Conservation (phyloP, 2,888 invertebrate species). For the Noctua pronuba region DNA sequence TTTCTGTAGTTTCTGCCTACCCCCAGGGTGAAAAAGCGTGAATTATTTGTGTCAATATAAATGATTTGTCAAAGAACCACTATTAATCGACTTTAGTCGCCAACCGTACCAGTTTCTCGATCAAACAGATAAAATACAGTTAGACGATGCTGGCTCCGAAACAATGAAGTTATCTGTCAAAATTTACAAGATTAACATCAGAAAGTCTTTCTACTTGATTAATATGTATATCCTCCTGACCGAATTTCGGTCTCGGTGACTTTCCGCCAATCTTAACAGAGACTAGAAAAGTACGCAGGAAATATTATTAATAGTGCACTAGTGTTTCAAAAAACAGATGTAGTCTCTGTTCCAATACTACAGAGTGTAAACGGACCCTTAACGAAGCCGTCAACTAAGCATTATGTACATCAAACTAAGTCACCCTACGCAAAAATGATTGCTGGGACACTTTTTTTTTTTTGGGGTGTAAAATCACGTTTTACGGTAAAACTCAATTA, state of each 20-base stretch:
- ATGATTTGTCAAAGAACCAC: background rate
- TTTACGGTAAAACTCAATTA: too few species aligned
- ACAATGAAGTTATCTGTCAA: slow-evolving; percentile 50
- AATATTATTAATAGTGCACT: background rate
- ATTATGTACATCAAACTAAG: too few species aligned
- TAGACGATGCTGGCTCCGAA: slow-evolving; percentile 20
- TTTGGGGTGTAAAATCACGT: too few species aligned
- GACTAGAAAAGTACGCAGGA: background rate
- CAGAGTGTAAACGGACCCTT: too few species aligned
- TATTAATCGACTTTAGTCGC: background rate
- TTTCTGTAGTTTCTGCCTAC: background rate
- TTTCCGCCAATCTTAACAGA: background rate
- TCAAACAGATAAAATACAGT: slow-evolving; percentile 32
- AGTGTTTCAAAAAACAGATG: too few species aligned
- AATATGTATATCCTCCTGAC: slow-evolving; percentile 7
- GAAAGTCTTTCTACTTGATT: slow-evolving; percentile 30
- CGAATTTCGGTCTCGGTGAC: background rate
- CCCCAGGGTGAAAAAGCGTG: background rate
- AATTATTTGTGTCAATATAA: too few species aligned
- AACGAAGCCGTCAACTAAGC: too few species aligned
- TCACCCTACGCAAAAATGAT: too few species aligned
- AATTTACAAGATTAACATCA: slow-evolving; percentile 37
- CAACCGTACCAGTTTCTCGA: slow-evolving; percentile 19
- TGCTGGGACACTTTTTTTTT: too few species aligned
- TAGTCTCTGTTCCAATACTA: too few species aligned